Evolutionary conservation across 23 tunicate species (phyloP).

Genomic region (Ciona savignyi): DNA sequence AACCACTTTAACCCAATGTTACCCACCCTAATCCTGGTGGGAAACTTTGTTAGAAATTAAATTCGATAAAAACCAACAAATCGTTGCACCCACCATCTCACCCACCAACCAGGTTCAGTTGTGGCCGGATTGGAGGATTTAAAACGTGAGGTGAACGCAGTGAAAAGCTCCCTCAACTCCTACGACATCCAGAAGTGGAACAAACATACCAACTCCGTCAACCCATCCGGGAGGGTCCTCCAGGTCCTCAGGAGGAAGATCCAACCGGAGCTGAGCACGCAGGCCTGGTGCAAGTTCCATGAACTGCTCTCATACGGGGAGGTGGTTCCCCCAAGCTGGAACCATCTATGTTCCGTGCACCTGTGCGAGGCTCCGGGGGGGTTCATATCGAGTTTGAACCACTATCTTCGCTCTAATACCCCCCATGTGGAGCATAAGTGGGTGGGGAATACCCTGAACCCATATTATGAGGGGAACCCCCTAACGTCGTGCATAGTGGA

Average conservation of each 20-base stretch:
- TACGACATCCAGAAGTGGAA: slow-evolving; percentile 66
- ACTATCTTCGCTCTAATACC: slow-evolving; percentile 25
- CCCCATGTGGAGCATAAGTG: slow-evolving; percentile 32
- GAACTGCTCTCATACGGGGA: slow-evolving; percentile 66
- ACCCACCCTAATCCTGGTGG: no score
- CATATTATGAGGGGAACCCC: slow-evolving; percentile 87
- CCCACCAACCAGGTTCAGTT: no score
- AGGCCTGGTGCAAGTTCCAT: slow-evolving; percentile 98
- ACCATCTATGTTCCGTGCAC: slow-evolving; percentile 47
- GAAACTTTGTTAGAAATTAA: no score
- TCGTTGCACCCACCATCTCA: no score
- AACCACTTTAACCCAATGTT: no score
- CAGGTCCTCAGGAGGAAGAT: slow-evolving; percentile 15
- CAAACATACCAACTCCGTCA: slow-evolving; percentile 61
- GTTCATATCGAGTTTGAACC: slow-evolving; percentile 79
- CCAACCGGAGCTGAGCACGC: slow-evolving; percentile 82
- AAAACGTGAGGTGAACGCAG: slow-evolving; percentile 35
- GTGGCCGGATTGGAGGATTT: slow-evolving; percentile 4
- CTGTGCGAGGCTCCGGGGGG: slow-evolving; percentile 99
- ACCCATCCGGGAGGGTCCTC: slow-evolving; percentile 43
- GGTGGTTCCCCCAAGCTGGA: slow-evolving; percentile 29
- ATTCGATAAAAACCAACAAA: no score
- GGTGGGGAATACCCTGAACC: slow-evolving; percentile 85
- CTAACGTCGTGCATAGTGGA: slow-evolving; percentile 72
- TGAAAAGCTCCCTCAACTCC: slow-evolving; percentile 62